Conservation (phyloP, 1,140 invertebrate genomes). For the honey bee (Apis mellifera) region Amel_HAv3.1 CM009931.2:24836501-24837000, state of each 20-base stretch:
- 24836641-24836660: neutral
- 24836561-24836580: too few species aligned
- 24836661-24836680: neutral
- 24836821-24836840: slow-evolving; percentile 33
- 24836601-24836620: too few species aligned
- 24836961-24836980: slow-evolving; percentile 8
- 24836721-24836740: neutral
- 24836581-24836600: too few species aligned
- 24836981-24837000: slow-evolving; percentile 10
- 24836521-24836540: too few species aligned
- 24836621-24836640: too few species aligned
- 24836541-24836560: too few species aligned
- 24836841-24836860: slow-evolving; percentile 58
- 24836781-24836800: slow-evolving; percentile 12
- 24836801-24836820: slow-evolving; percentile 1
- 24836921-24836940: neutral
- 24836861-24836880: slow-evolving; percentile 41
- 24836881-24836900: slow-evolving; percentile 63
- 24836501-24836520: too few species aligned
- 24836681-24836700: neutral
- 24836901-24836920: slow-evolving; percentile 58
- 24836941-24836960: neutral
- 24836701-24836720: neutral
- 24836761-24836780: neutral
- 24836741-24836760: neutral